Evolutionary conservation across 23 tunicate species (phyloP).

Genomic region (Corella eumyota): DNA sequence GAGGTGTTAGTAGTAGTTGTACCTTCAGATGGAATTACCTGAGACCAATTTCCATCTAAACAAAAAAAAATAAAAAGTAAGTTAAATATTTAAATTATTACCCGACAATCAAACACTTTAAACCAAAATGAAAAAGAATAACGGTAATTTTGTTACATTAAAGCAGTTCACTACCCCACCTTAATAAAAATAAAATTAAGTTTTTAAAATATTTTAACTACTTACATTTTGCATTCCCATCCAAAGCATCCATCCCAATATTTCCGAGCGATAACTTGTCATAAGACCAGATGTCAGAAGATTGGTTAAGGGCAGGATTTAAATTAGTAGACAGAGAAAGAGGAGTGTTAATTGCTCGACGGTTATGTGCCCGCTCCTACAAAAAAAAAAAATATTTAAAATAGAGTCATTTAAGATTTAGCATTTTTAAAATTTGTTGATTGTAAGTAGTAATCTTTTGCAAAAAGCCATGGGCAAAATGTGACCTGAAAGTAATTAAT

Average conservation of each 20-base stretch:
- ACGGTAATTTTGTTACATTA: not conserved
- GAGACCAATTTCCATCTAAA: conserved; percentile 38
- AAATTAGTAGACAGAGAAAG: too few species aligned
- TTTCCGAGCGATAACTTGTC: conserved; percentile 27
- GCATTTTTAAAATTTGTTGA: too few species aligned
- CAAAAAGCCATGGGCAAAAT: too few species aligned
- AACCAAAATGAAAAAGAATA: not conserved
- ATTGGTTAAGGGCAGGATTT: conserved; percentile 26
- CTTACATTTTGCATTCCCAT: conserved; percentile 15
- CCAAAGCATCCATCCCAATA: conserved; percentile 23
- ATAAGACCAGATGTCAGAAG: conserved; percentile 38
- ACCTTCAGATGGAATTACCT: conserved; percentile 14
- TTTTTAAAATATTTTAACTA: conserved; percentile 1
- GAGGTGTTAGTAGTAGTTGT: conserved; percentile 33
- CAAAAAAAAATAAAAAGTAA: too few species aligned
- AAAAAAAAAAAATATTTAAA: not conserved
- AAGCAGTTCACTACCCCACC: not conserved
- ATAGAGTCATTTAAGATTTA: too few species aligned
- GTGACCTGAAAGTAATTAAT: too few species aligned
- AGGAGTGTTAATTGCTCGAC: conserved; percentile 14
- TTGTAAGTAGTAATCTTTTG: too few species aligned
- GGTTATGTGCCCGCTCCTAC: conserved; percentile 41
- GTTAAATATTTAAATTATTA: not conserved
- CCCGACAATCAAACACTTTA: not conserved
- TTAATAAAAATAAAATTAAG: not conserved